These are phyloP conservation scores for Lamproptera curius DNA, from an alignment of 2,888 invertebrate genomes.

Conservation along the genomic window DNA sequence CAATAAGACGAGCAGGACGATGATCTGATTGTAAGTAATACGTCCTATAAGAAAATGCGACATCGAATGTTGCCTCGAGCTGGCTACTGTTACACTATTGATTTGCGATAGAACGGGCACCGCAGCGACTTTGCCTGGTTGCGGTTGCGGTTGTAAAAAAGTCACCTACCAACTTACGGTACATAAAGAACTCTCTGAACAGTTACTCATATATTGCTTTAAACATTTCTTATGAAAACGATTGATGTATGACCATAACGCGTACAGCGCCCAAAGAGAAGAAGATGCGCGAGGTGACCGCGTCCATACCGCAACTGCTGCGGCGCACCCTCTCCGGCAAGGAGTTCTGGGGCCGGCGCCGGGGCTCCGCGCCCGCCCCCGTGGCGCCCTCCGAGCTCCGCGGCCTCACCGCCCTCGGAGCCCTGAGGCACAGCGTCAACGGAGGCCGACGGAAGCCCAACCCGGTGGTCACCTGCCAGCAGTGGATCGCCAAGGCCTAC, in stretches of 20 bases:
- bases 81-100: no score
- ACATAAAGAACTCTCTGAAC: no score
- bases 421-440: slow-evolving; percentile 42
- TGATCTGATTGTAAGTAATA: no score
- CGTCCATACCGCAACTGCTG: slow-evolving; percentile 42
- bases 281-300: slow-evolving; percentile 42
- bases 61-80: no score
- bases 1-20: no score
- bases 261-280: slow-evolving; percentile 46
- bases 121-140: no score
- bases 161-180: no score
- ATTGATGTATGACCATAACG: no score
- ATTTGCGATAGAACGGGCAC: no score
- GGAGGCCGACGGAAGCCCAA: slow-evolving; percentile 43
- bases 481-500: slow-evolving; percentile 46
- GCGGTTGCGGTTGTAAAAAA: no score
- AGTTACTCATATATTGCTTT: no score
- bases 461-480: slow-evolving; percentile 44
- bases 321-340: slow-evolving; percentile 44
- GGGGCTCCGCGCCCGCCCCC: slow-evolving; percentile 59
- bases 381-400: slow-evolving; percentile 44
- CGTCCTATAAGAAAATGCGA: no score
- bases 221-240: slow-evolving; percentile 19
- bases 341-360: slow-evolving; percentile 44
- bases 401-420: slow-evolving; percentile 35